Conservation (phyloP, 35 echinoderm and acorn worm species). For the Stichopus chloronotus region DNA sequence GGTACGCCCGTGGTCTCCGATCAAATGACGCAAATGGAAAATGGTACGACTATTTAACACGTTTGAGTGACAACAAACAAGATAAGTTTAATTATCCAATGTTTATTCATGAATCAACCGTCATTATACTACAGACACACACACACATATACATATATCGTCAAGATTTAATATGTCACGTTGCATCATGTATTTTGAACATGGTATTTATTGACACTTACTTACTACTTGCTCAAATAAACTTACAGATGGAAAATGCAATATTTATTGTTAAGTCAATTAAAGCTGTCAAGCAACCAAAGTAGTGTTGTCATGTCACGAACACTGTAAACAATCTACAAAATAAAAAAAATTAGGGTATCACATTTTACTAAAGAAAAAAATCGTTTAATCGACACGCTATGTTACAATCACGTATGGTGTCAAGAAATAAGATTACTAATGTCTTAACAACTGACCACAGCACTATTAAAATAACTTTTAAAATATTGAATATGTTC, state of each 20-base stretch:
- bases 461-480: not conserved
- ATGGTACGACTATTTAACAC: too few relatives aligned
- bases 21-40: too few relatives aligned
- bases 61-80: too few relatives aligned
- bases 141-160: not conserved
- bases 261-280: not conserved
- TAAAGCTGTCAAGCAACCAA: not conserved
- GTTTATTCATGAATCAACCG: too few relatives aligned
- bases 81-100: too few relatives aligned
- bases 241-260: not conserved
- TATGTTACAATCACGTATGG: too few relatives aligned
- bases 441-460: not conserved
- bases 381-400: too few relatives aligned
- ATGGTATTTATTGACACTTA: not conserved
- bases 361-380: not conserved
- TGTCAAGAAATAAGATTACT: not conserved
- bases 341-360: not conserved
- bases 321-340: not conserved
- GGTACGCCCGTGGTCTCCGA: too few relatives aligned
- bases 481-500: not conserved
- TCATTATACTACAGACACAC: not conserved
- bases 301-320: not conserved
- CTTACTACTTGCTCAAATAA: not conserved
- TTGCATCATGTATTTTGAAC: not conserved
- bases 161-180: conserved; percentile 3